Evolutionary conservation across 2,113 vertebrate genomes (phyloP).

Genomic region (Cavia porcellus): DNA sequence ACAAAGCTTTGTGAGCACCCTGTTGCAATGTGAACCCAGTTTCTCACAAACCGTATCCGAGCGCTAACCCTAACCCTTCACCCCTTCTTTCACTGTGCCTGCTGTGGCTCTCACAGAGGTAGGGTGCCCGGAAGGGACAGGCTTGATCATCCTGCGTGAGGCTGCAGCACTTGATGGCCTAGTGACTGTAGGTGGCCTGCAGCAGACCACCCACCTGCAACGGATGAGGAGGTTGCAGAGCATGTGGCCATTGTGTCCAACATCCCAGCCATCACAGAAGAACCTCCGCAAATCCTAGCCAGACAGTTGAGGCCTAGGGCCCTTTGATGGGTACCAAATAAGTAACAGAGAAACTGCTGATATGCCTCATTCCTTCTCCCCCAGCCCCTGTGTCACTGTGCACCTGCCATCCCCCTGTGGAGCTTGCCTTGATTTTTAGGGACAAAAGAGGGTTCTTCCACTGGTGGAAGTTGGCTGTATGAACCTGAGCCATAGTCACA

Average conservation of each 20-base stretch:
- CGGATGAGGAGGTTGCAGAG: background rate
- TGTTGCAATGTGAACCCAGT: accelerated
- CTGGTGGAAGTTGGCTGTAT: no score
- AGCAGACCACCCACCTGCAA: background rate
- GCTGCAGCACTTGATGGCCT: no score
- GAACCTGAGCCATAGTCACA: no score
- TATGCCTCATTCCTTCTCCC: accelerated
- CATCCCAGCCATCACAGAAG: background rate
- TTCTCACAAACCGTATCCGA: accelerated
- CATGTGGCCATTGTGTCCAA: no score
- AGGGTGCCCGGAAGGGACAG: background rate
- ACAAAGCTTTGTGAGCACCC: accelerated
- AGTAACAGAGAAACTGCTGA: background rate
- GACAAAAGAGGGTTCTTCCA: no score
- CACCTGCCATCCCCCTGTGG: no score
- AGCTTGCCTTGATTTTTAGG: no score
- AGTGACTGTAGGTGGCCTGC: background rate
- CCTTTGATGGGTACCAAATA: background rate
- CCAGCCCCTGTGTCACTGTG: no score
- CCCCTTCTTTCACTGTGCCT: background rate
- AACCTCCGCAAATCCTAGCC: background rate
- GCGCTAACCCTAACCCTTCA: no score
- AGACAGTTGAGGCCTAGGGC: background rate
- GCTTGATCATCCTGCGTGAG: accelerated
- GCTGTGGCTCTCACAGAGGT: background rate